Evolutionary conservation across 1,140 invertebrate species (phyloP), one percentile per base, ranked within the genome.

Genomic region (Drosophila sproati): DNA sequence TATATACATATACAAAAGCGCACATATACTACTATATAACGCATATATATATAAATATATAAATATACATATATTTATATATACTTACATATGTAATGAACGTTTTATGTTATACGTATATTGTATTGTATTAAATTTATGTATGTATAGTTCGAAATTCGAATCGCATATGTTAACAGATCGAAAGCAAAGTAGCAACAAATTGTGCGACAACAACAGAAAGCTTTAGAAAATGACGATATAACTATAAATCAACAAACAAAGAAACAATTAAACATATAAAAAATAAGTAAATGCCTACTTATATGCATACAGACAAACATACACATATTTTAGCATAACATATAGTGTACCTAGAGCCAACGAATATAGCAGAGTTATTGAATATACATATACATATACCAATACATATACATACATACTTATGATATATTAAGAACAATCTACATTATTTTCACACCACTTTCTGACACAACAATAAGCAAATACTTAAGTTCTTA

Each of bases 171-270:
- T 78, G 71, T 78, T 75, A 82, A 82, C 72, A 76, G 41, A 5
- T 73, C 7, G 32, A 50, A 83, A 70, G 73, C 68, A 80, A 72
- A 54, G 48, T 60, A 77, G 56, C 71, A 66, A 57, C 70, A 74
- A 80, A 52, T 29, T 47, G 61, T 60, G 39, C 59, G 8, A 52
- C 54, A 55, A 52, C 35, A 61, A 71, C 61, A 70, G 66, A 78
- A 75, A 86, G 63, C 79, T 85, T 82, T 86, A 76, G 66, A 43
- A 56, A 66, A 66, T 47, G n/a, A 57, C 55, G n/a, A 32, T 45
- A 45, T 47, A 72, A 54, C 47, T 45, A 61, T 59, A 50, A 59
- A 50, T 45, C 61, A 63, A 77, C 60, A 68, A 48, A 64, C 3
- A 75, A 41, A 20, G 20, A 20, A 20, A 20, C 20, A 20, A 20